Conservation (phyloP, 2,888 invertebrate species). For the Girardia tigrina region DNA sequence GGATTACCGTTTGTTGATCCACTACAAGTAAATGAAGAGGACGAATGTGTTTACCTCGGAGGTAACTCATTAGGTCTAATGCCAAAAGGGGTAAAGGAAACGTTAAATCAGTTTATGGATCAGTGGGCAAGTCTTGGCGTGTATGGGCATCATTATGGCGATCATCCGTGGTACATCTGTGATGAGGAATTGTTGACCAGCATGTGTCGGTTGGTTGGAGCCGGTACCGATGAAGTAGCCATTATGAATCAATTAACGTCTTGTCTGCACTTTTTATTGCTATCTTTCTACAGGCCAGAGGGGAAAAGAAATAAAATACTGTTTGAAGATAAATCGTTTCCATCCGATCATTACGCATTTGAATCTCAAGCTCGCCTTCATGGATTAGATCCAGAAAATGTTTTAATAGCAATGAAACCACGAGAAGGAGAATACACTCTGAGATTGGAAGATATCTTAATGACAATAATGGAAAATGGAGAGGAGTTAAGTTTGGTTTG, state of each 20-base stretch:
- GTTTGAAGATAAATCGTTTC: slow-evolving; percentile 55
- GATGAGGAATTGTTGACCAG: slow-evolving; percentile 48
- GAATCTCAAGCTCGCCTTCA: slow-evolving; percentile 53
- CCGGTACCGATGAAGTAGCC: slow-evolving; percentile 51
- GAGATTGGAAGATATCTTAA: slow-evolving; percentile 53
- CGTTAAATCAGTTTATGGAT: slow-evolving; percentile 50
- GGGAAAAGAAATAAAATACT: slow-evolving; percentile 53
- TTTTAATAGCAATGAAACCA: slow-evolving; percentile 51
- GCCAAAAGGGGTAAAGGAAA: slow-evolving; percentile 50
- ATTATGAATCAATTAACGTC: slow-evolving; percentile 56
- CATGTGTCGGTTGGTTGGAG: slow-evolving; percentile 50
- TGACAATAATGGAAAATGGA: slow-evolving; percentile 52
- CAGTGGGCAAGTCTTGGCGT: slow-evolving; percentile 52
- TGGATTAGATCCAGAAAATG: slow-evolving; percentile 51
- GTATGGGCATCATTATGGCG: slow-evolving; percentile 48
- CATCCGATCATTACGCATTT: slow-evolving; percentile 55
- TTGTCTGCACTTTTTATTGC: slow-evolving; percentile 54
- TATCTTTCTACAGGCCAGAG: slow-evolving; percentile 55
- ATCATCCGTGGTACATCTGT: slow-evolving; percentile 51
- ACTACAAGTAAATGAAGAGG: slow-evolving; percentile 46
- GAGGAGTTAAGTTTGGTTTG: slow-evolving; percentile 53
- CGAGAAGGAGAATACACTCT: slow-evolving; percentile 49
- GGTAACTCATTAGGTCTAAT: slow-evolving; percentile 56
- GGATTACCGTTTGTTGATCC: not conserved
- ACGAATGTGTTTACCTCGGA: slow-evolving; percentile 54